Conservation (phyloP, 2,113 vertebrate genomes). For the Peromyscus californicus region DNA sequence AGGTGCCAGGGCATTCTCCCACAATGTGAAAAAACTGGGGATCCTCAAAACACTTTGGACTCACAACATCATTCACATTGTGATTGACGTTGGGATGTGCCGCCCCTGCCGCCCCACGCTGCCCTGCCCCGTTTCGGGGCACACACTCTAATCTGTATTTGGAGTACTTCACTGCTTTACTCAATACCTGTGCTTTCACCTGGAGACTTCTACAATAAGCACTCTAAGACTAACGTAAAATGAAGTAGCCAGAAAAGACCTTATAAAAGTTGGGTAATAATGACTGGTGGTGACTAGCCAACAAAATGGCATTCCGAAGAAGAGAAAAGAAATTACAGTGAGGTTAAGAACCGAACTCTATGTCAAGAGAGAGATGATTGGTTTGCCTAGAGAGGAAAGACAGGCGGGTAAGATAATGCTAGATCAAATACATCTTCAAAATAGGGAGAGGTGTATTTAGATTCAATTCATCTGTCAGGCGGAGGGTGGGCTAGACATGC, state of each 20-base stretch:
- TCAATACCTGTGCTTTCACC: neutral
- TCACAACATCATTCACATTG: neutral
- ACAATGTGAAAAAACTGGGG: no score
- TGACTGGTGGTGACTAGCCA: neutral
- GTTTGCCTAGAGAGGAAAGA: neutral
- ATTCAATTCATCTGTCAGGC: neutral
- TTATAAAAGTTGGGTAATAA: neutral
- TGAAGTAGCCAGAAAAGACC: constrained; percentile 1
- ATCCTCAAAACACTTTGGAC: neutral
- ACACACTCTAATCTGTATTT: no score
- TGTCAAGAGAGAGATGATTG: neutral
- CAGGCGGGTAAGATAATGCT: neutral
- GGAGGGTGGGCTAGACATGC: neutral
- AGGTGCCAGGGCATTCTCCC: neutral
- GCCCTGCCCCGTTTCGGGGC: no score
- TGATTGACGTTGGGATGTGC: neutral
- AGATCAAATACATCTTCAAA: neutral
- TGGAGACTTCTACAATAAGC: neutral
- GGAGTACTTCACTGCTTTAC: neutral
- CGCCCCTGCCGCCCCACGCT: no score
- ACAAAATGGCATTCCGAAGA: constrained; percentile 13
- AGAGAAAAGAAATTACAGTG: constrained; percentile 2
- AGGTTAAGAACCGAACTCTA: neutral
- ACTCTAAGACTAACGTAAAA: neutral
- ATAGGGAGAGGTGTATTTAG: neutral